phyloP scores from a whole-genome alignment of 2,888 invertebrate species.

The Apeira syringaria region DNA sequence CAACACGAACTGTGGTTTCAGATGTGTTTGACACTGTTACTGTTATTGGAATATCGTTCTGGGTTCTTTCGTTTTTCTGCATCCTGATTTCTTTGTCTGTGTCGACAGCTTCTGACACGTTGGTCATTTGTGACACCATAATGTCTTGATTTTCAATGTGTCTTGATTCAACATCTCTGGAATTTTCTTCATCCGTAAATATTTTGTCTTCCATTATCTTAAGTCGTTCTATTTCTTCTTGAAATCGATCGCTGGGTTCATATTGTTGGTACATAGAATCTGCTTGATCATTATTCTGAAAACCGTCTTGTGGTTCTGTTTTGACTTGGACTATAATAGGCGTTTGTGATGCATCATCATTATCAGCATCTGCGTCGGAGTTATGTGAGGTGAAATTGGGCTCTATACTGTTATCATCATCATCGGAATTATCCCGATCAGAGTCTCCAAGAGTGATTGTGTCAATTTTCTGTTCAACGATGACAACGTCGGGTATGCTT shows the following conservation, averaged over 20 bases:
- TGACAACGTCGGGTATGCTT: slow-evolving; percentile 48
- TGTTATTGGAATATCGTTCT: no score
- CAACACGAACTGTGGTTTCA: not conserved
- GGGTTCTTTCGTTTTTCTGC: not conserved
- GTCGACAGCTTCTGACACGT: slow-evolving; percentile 5
- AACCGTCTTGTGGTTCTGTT: slow-evolving; percentile 35
- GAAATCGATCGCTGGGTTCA: slow-evolving; percentile 16
- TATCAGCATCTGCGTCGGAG: slow-evolving; percentile 1
- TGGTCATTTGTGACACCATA: slow-evolving; percentile 6
- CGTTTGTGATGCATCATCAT: slow-evolving; percentile 5
- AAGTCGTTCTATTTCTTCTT: slow-evolving; percentile 24
- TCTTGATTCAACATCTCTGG: not conserved
- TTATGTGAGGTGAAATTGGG: not conserved
- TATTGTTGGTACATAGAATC: slow-evolving; percentile 12
- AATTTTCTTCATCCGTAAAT: slow-evolving; percentile 1
- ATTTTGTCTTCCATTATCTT: slow-evolving; percentile 20
- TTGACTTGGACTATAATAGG: slow-evolving; percentile 27
- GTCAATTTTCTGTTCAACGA: slow-evolving; percentile 61
- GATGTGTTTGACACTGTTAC: not conserved
- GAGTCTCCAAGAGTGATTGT: slow-evolving; percentile 52
- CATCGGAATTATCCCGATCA: slow-evolving; percentile 46
- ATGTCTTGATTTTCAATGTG: not conserved
- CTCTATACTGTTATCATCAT: slow-evolving; percentile 19
- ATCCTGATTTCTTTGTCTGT: not conserved
- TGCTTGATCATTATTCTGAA: no score